Evolutionary conservation across 2,888 invertebrate species (phyloP).

Genomic region (Harpalus rubripes): DNA sequence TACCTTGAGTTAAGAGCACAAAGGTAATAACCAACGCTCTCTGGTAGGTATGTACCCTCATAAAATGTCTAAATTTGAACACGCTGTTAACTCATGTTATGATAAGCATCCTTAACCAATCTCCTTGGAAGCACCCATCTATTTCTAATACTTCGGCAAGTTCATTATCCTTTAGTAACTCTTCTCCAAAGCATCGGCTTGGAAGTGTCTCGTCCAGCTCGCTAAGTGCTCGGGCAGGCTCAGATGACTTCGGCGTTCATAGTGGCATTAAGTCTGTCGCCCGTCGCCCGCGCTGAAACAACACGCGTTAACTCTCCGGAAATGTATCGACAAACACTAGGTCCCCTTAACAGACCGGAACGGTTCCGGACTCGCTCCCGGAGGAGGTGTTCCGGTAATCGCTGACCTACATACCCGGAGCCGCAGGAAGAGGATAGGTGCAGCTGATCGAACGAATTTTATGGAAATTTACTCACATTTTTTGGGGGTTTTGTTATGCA

Average conservation of each 20-base stretch:
- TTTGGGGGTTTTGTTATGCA: conserved; percentile 8
- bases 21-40: no score
- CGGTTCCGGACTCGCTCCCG: conserved; percentile 56
- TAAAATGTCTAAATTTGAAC: background rate
- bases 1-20: no score
- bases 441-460: conserved; percentile 17
- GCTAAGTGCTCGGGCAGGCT: conserved; percentile 60
- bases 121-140: background rate
- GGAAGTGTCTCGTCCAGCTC: conserved; percentile 13
- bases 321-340: conserved; percentile 66
- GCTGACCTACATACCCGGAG: conserved; percentile 44
- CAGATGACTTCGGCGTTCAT: conserved; percentile 62
- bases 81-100: background rate
- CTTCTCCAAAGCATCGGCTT: background rate
- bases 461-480: conserved; percentile 21
- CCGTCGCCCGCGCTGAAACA: conserved; percentile 60
- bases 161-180: conserved; percentile 16
- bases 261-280: conserved; percentile 58
- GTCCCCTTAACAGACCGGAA: conserved; percentile 64
- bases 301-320: conserved; percentile 67
- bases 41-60: no score
- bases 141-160: background rate
- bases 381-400: conserved; percentile 63
- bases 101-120: background rate
- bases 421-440: background rate